Evolutionary conservation across 2,797 vertebrate genomes (phyloP).

Genomic region (Tinamus major): DNA sequence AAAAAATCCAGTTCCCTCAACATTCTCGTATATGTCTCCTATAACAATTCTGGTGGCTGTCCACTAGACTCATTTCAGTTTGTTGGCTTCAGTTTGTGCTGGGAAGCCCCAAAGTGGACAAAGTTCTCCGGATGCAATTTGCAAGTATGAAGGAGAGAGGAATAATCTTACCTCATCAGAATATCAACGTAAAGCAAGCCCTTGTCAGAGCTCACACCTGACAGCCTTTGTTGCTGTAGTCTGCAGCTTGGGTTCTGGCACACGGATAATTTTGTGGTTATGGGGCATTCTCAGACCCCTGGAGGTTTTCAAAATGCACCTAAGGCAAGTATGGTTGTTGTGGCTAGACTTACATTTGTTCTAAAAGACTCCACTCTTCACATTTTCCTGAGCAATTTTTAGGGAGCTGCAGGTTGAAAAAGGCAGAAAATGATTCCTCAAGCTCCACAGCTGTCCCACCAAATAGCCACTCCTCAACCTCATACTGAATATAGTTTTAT

Average conservation of each 20-base stretch:
- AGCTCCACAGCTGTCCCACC: neutral
- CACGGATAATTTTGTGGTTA: neutral
- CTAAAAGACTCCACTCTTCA: neutral
- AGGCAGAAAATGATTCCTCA: neutral
- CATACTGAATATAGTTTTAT: neutral
- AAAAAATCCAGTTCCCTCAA: neutral
- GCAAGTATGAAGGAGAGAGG: neutral
- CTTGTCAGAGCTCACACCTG: neutral
- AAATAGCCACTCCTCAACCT: neutral
- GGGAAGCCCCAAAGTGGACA: neutral
- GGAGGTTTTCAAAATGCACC: neutral
- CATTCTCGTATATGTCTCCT: neutral
- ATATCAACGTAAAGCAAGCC: neutral
- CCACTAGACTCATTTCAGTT: fast-evolving
- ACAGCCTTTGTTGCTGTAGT: neutral
- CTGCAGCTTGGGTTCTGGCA: neutral
- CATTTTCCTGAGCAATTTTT: neutral
- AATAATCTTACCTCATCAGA: neutral
- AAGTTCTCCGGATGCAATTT: neutral
- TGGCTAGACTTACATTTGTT: neutral
- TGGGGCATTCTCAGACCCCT: neutral
- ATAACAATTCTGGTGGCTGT: neutral
- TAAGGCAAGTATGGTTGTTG: neutral
- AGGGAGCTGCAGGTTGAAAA: neutral
- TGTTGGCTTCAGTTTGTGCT: neutral